phyloP scores from a whole-genome alignment of 2,113 vertebrate genomes.

The Orcinus orca region DNA sequence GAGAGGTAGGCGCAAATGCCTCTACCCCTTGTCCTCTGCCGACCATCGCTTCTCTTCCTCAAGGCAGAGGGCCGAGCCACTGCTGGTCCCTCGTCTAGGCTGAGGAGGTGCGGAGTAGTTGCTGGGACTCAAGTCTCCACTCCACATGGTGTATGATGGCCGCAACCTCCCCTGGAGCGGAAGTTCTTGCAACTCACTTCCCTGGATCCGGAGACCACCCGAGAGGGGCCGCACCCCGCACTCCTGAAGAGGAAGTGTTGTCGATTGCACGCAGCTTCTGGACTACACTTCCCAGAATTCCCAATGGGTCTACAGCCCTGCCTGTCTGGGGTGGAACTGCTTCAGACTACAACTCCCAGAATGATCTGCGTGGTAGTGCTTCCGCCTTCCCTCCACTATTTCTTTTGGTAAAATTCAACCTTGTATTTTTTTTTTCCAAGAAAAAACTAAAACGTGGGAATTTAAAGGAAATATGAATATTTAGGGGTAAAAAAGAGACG shows the following conservation, averaged over 20 bases:
- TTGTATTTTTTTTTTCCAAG: background rate
- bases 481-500: fast-evolving
- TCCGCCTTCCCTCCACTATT: background rate
- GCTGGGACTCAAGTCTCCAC: background rate
- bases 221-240: background rate
- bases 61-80: background rate
- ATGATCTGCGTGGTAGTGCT: background rate
- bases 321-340: background rate
- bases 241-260: background rate
- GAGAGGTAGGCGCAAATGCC: background rate
- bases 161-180: background rate
- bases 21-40: background rate
- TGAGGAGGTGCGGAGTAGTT: too few relatives aligned
- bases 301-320: background rate
- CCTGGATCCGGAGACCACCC: background rate
- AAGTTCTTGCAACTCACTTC: background rate
- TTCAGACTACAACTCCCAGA: background rate
- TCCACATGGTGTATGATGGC: background rate
- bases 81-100: too few relatives aligned
- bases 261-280: background rate
- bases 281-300: background rate
- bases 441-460: background rate
- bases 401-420: background rate
- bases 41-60: background rate
- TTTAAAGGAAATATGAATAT: background rate